These are phyloP conservation scores for Fragum fragum DNA, from an alignment of 2,888 invertebrate species.

Conservation along the genomic window DNA sequence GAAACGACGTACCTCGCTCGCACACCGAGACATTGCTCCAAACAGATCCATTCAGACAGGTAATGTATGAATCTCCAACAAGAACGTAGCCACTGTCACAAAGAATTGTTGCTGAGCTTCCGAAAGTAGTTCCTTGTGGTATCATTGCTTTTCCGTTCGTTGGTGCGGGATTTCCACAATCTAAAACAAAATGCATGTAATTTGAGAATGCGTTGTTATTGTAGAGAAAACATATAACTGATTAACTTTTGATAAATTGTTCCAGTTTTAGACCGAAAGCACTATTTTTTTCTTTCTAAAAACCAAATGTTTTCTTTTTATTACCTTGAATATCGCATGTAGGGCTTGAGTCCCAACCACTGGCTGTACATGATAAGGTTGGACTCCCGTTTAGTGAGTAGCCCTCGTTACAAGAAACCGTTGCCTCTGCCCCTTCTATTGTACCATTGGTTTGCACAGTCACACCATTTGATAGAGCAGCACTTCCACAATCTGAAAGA, in stretches of 20 bases:
- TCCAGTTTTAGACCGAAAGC: too few relatives aligned
- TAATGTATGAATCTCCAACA: too few relatives aligned
- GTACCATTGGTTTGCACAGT: neutral
- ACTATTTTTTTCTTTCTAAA: neutral
- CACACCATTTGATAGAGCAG: neutral
- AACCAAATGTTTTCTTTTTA: neutral
- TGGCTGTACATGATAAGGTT: neutral
- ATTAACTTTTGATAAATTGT: too few relatives aligned
- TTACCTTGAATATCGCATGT: conserved; percentile 20
- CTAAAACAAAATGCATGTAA: neutral
- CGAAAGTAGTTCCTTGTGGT: conserved; percentile 26
- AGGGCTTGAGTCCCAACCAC: conserved; percentile 18
- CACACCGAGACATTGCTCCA: too few relatives aligned
- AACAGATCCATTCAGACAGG: too few relatives aligned
- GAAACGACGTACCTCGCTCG: too few relatives aligned
- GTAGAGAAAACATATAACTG: too few relatives aligned
- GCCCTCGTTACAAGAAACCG: conserved; percentile 9
- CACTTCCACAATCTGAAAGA: conserved; percentile 1
- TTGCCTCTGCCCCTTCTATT: neutral
- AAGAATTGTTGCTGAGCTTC: too few relatives aligned
- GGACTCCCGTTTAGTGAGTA: neutral
- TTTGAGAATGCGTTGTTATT: too few relatives aligned
- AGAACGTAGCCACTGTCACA: too few relatives aligned
- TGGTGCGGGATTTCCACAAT: conserved; percentile 7
- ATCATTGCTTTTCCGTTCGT: conserved; percentile 20